phyloP scores from a whole-genome alignment of 92 coral and sea anemone species.

The Blastomussa wellsi region DNA sequence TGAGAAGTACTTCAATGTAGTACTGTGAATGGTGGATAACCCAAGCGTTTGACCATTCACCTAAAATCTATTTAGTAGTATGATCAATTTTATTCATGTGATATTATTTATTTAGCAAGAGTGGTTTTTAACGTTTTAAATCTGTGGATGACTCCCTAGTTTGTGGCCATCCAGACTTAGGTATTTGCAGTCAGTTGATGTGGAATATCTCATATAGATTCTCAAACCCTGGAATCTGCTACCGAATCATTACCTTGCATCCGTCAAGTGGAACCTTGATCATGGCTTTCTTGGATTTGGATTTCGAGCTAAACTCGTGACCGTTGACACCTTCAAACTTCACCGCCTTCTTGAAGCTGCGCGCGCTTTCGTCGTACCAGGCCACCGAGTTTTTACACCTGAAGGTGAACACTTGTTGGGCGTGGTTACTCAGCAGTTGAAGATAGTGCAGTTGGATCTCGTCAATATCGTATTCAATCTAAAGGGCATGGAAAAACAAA shows the following conservation, averaged over 20 bases:
- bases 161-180: no score
- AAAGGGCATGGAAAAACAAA: background rate
- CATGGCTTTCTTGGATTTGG: constrained; percentile 61
- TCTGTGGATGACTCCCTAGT: no score
- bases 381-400: constrained; percentile 82
- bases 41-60: background rate
- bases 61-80: no score
- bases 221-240: background rate
- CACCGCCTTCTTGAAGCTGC: constrained; percentile 56
- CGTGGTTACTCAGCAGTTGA: constrained; percentile 77
- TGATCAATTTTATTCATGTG: no score
- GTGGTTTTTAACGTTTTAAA: no score
- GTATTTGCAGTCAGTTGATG: no score
- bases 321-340: constrained; percentile 72
- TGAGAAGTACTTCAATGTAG: background rate
- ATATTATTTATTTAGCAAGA: no score
- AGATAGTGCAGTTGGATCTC: constrained; percentile 74
- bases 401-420: constrained; percentile 73
- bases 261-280: constrained; percentile 78
- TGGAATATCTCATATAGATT: background rate
- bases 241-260: constrained; percentile 69
- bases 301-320: constrained; percentile 58
- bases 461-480: constrained; percentile 77
- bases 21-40: background rate
- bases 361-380: constrained; percentile 63